Conservation (phyloP, 2,888 invertebrate species). For the Ferdinandea cuprea region DNA sequence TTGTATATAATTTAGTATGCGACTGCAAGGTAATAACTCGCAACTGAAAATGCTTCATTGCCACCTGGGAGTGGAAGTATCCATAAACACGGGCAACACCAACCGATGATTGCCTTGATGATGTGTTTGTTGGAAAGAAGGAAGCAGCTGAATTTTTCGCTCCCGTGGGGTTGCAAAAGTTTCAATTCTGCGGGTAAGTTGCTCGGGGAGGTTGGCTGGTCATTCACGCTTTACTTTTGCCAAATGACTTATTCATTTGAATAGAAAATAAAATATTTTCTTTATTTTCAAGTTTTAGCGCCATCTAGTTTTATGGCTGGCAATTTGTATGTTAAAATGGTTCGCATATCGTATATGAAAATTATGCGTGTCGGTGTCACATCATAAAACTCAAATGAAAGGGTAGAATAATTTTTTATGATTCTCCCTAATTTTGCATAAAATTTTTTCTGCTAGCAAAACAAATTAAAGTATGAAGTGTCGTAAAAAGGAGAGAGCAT, state of each 20-base stretch:
- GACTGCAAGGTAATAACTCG: slow-evolving; percentile 56
- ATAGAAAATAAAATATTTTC: slow-evolving; percentile 6
- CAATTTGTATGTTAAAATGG: slow-evolving; percentile 63
- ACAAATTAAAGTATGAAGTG: too few species aligned
- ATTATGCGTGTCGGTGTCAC: too few species aligned
- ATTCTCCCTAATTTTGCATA: too few species aligned
- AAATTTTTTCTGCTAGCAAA: too few species aligned
- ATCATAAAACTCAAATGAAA: too few species aligned
- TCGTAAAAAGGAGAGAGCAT: too few species aligned
- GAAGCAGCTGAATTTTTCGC: slow-evolving; percentile 29
- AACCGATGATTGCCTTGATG: slow-evolving; percentile 40
- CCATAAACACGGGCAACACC: slow-evolving; percentile 12
- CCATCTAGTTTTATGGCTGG: slow-evolving; percentile 67
- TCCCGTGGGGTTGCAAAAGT: slow-evolving; percentile 40
- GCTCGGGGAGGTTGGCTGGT: slow-evolving; percentile 20
- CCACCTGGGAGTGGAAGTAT: slow-evolving; percentile 44
- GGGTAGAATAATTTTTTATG: too few species aligned
- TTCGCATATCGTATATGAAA: neutral
- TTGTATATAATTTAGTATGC: slow-evolving; percentile 60
- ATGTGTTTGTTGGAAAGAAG: too few species aligned
- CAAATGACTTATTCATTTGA: slow-evolving; percentile 68
- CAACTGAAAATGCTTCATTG: slow-evolving; percentile 47
- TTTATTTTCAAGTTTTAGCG: slow-evolving; percentile 4
- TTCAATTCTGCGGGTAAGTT: neutral
- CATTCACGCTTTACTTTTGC: slow-evolving; percentile 21